phyloP scores from a whole-genome alignment of 2,888 invertebrate species.

The Xestia rhomboidea region DNA sequence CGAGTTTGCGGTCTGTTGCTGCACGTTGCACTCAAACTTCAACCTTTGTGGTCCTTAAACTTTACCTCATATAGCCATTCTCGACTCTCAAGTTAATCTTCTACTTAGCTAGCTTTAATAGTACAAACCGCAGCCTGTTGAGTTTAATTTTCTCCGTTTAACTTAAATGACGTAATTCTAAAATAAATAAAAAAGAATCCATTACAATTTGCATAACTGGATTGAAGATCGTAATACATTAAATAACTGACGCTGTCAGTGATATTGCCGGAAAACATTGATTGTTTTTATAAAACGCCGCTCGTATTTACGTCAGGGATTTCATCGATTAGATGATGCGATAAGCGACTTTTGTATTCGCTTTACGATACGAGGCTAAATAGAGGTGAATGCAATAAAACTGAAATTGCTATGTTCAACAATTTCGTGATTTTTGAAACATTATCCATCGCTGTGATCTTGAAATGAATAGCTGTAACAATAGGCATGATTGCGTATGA shows the following conservation, averaged over 20 bases:
- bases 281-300: conserved; percentile 52
- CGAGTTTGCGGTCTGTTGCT: conserved; percentile 75
- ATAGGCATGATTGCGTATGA: conserved; percentile 80
- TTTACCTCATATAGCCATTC: conserved; percentile 75
- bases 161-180: conserved; percentile 39
- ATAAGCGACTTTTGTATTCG: conserved; percentile 58
- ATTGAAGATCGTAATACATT: conserved; percentile 45
- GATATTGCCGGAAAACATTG: conserved; percentile 51
- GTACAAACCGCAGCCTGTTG: conserved; percentile 71
- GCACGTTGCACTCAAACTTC: conserved; percentile 79
- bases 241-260: conserved; percentile 39
- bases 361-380: conserved; percentile 48
- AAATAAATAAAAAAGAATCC: conserved; percentile 40
- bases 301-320: conserved; percentile 58
- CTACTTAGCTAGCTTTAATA: conserved; percentile 75
- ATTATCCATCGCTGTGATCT: conserved; percentile 59
- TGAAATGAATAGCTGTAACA: conserved; percentile 71
- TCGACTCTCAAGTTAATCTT: conserved; percentile 77
- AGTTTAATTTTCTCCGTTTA: conserved; percentile 67
- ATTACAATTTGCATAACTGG: conserved; percentile 63
- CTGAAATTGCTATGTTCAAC: conserved; percentile 34
- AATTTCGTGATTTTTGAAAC: conserved; percentile 60
- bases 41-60: conserved; percentile 80
- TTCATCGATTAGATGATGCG: conserved; percentile 66
- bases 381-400: conserved; percentile 49